A percentile compares a stretch with the other conserved stretches of the same genome.
phyloP scores from a whole-genome alignment of 2,888 invertebrate genomes.

The Encarsia formosa region DNA sequence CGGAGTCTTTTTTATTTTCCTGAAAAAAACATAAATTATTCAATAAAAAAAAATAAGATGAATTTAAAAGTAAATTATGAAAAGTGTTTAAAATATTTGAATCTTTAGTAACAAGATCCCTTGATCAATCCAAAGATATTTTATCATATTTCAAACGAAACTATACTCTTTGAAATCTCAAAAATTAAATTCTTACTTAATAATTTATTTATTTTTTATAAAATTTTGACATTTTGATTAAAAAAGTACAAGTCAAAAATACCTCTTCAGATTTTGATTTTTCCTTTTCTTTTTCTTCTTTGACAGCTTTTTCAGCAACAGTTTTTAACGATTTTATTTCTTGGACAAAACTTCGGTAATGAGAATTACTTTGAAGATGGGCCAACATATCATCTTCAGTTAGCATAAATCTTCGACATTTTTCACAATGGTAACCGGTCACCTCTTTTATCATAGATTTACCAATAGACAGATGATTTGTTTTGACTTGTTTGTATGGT shows the following conservation, averaged over 20 bases:
- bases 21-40: conserved; percentile 1
- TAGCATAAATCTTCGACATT: conserved; percentile 48
- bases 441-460: conserved; percentile 45
- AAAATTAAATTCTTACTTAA: too few species aligned
- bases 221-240: background rate
- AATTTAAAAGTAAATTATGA: background rate
- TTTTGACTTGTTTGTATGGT: conserved; percentile 44
- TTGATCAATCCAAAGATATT: too few species aligned
- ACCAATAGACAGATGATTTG: conserved; percentile 44
- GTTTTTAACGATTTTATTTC: conserved; percentile 43
- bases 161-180: too few species aligned
- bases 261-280: too few species aligned
- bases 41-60: background rate
- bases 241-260: background rate
- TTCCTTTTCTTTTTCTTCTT: conserved; percentile 37
- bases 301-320: conserved; percentile 32
- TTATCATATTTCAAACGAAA: too few species aligned
- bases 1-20: conserved; percentile 39
- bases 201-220: too few species aligned
- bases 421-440: conserved; percentile 47
- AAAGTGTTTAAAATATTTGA: too few species aligned
- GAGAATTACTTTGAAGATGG: conserved; percentile 45
- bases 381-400: conserved; percentile 45
- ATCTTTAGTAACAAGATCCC: too few species aligned
- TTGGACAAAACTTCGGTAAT: conserved; percentile 46